Percentiles rank a stretch among this genome's conserved stretches.
Conservation (phyloP, 2,888 invertebrate species). For the Creontiades dilutus region DNA sequence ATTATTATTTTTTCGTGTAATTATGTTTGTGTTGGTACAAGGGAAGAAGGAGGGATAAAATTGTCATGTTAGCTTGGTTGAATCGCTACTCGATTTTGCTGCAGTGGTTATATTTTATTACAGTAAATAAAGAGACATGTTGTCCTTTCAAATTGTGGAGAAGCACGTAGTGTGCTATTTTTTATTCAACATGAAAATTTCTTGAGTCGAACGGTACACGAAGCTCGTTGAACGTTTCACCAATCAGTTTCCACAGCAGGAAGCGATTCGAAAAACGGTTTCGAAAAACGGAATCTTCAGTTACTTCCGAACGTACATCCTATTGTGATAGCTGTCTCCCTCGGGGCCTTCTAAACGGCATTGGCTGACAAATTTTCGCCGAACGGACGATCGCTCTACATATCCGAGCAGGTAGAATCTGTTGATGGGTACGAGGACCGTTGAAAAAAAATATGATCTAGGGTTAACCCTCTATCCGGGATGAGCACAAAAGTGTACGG, state of each 20-base stretch:
- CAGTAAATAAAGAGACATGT: no score
- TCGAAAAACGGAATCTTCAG: not conserved
- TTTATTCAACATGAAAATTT: no score
- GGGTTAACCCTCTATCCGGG: not conserved
- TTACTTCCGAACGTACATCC: not conserved
- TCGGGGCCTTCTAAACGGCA: not conserved
- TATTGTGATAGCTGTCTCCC: not conserved
- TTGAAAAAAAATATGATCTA: not conserved
- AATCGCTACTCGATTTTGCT: no score
- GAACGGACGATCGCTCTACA: not conserved
- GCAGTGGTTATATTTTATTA: no score
- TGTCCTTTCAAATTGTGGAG: no score
- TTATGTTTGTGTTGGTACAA: no score
- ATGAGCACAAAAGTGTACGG: not conserved
- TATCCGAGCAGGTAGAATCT: slow-evolving; percentile 1
- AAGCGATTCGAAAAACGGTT: not conserved
- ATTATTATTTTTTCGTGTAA: no score
- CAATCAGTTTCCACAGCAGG: not conserved
- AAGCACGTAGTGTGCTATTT: no score
- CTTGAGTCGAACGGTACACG: no score
- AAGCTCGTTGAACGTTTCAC: not conserved
- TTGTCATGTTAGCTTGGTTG: no score
- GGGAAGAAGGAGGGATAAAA: no score
- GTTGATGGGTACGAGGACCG: slow-evolving; percentile 21
- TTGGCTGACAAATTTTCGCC: slow-evolving; percentile 52